Base-by-base conservation (phyloP, 1,140 invertebrate species). In the Agraylea sexmaculata region DNA sequence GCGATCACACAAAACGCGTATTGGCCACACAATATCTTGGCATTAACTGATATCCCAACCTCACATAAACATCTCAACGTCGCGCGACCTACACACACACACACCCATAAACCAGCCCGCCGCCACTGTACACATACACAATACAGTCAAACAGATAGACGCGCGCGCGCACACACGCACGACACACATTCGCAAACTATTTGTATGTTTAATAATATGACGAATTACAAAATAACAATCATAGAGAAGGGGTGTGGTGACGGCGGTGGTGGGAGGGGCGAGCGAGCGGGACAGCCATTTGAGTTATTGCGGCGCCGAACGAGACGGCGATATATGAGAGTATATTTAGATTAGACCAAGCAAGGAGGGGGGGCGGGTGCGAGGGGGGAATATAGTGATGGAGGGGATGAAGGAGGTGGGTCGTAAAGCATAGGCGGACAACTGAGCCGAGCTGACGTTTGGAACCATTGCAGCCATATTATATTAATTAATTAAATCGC, bases 391-490 rank as follows among this genome's bases (percentile, higher is more conserved):
- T 8, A 27, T n/a, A 27, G 23, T n/a, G n/a, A n/a, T 27, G 23
- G 23, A 27, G 23, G 23, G 23, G 23, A 27, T 27, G n/a, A 33
- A 45, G 42, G 42, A 49, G 46, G 46, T 49, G 47, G 47, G 47
- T 43, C 47, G 40, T 49, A 49, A 49, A 49, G 47, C 40, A 49
- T 49, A 40, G 43, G 40, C 31, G 35, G 42, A 37, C 42, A 36
- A 25, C n/a, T n/a, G n/a, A n/a, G n/a, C n/a, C n/a, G n/a, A n/a
- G n/a, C n/a, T n/a, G n/a, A n/a, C n/a, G n/a, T n/a, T n/a, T n/a
- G n/a, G n/a, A n/a, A n/a, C n/a, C n/a, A n/a, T n/a, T n/a, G n/a
- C n/a, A n/a, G n/a, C n/a, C n/a, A n/a, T n/a, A n/a, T n/a, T n/a
- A n/a, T n/a, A n/a, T n/a, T n/a, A n/a, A n/a, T n/a, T n/a, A n/a